Base-by-base conservation (phyloP, 2,888 invertebrate species). In the Netelia virgata region DNA sequence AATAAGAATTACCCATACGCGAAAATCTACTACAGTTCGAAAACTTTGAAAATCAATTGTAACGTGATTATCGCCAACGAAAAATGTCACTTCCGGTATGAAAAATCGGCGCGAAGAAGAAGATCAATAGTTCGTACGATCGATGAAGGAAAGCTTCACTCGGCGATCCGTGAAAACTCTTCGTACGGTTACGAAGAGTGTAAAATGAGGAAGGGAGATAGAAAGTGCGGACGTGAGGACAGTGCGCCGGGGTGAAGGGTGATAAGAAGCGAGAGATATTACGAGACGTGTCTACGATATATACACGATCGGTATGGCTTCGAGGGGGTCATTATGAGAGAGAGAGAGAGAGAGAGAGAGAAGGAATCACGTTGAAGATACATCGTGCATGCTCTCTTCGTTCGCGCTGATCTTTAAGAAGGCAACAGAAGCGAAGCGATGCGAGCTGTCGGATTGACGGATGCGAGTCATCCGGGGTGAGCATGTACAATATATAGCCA, bases 311-410 rank as follows among this genome's bases (percentile, higher is more conserved):
- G 78, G 69, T 75, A 85, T 87, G 87, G 87, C 90, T 90, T 85
- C 86, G 84, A 91, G 90, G 88, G 72, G 90, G 89, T 90, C 89
- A 90, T 90, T 90, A 90, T 81, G 88, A 88, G 87, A 84, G 87
- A 88, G 83, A 86, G 79, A 78, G 87, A 86, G 63, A 84, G 47
- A 47, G 14, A n/a, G 10, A 18, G 57, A n/a, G 16, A 57, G 16
- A 10, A 20, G 3, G 16, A 14, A 55, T 2, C n/a, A 63, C 73
- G 55, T 55, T 80, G 28, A 28, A 28, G 70, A 41, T 66, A 47
- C 47, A 57, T 20, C 84, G 64, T 66, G 53, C 63, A 59, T 76
- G 50, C 74, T 57, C 74, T 57, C 70, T 69, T 78, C 64, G 84
- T 75, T 82, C 64, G 61, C 61, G 64, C 74, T 69, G 85, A 86